Conservation (phyloP, 2,888 invertebrate species). For the Strigamia maritima region DNA sequence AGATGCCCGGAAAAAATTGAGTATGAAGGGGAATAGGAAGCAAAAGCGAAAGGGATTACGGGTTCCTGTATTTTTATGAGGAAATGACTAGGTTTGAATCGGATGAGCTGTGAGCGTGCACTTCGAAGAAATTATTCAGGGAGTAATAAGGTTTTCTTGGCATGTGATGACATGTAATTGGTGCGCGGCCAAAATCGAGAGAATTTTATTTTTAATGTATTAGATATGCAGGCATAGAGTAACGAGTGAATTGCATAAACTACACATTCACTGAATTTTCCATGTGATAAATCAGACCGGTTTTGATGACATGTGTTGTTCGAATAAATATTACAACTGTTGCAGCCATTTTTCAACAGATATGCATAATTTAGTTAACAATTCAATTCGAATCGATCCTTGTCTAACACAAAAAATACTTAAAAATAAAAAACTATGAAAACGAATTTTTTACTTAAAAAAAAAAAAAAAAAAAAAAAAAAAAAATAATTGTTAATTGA, state of each 20-base stretch:
- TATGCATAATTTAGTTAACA: too few species aligned
- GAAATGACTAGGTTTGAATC: conserved; percentile 19
- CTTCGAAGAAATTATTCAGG: neutral
- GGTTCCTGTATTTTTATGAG: conserved; percentile 23
- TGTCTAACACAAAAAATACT: too few species aligned
- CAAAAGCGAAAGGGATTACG: conserved; percentile 6
- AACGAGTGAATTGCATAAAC: neutral
- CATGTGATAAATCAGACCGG: neutral
- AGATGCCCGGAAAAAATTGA: conserved; percentile 10
- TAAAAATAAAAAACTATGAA: neutral
- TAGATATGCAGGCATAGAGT: neutral
- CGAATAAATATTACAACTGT: neutral
- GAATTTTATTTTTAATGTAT: neutral
- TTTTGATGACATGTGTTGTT: conserved; percentile 12
- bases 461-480: too few species aligned
- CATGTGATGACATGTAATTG: conserved; percentile 11
- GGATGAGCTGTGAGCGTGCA: conserved; percentile 17
- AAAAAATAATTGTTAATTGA: too few species aligned
- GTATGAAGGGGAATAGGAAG: neutral
- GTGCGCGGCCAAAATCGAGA: neutral
- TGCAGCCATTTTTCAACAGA: neutral
- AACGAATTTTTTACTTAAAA: too few species aligned
- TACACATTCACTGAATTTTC: neutral
- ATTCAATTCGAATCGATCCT: too few species aligned
- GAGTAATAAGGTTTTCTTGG: conserved; percentile 21